phyloP scores from a whole-genome alignment of 2,113 vertebrate genomes.

The Bufo bufo region DNA sequence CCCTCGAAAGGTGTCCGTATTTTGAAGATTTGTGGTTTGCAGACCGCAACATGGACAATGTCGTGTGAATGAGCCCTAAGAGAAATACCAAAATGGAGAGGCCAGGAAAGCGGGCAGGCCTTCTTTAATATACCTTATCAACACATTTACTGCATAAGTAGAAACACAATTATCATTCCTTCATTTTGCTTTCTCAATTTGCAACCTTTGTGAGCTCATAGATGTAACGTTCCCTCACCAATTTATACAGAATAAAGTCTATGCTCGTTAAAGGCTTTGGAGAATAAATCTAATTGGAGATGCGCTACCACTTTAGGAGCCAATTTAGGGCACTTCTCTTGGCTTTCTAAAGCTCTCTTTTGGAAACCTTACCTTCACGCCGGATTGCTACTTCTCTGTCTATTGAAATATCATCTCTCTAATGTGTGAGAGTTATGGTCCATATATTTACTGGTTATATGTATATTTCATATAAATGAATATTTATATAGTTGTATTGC shows the following conservation, averaged over 20 bases:
- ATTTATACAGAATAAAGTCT: conserved; percentile 33
- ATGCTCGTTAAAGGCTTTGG: neutral
- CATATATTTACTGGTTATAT: no score
- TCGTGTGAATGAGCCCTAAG: no score
- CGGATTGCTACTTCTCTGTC: neutral
- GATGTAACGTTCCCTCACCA: neutral
- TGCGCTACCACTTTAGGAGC: neutral
- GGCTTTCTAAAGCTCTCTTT: neutral
- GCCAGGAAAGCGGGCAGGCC: no score
- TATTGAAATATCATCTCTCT: neutral
- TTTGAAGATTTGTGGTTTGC: no score
- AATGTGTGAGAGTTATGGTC: neutral
- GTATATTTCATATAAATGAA: no score
- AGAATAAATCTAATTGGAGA: conserved; percentile 19
- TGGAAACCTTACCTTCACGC: neutral
- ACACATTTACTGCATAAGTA: neutral
- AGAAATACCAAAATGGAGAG: no score
- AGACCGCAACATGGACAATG: no score
- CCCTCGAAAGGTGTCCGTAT: no score
- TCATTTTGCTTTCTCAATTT: neutral
- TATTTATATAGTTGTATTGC: no score
- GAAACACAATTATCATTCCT: neutral
- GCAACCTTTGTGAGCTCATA: neutral
- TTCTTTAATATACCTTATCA: neutral
- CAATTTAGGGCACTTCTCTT: conserved; percentile 7